Percentiles rank a stretch among this genome's conserved stretches.
Evolutionary conservation across 2,797 vertebrate species (phyloP).

Genomic region (Anniella stebbinsi): DNA sequence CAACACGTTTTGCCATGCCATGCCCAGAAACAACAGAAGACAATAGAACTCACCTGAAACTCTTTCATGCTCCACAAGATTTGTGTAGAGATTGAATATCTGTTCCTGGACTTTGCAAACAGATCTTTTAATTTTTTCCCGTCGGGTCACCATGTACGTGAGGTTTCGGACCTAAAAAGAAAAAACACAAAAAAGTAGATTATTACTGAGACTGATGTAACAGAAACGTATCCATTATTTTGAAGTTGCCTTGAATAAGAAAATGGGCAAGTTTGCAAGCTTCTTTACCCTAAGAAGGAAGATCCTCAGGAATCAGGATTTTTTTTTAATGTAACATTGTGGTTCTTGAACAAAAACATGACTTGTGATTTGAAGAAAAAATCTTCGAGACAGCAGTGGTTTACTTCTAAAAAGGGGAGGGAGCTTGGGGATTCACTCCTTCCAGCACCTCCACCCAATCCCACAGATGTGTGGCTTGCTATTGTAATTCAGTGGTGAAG

Average conservation of each 20-base stretch:
- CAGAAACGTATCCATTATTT: not conserved
- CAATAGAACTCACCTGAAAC: constrained; percentile 83
- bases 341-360: not conserved
- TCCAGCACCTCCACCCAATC: not conserved
- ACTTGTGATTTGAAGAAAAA: not conserved
- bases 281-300: not conserved
- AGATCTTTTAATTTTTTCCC: constrained; percentile 97
- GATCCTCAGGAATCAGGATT: not conserved
- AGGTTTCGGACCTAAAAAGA: constrained; percentile 91
- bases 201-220: constrained; percentile 4
- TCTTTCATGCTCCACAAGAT: constrained; percentile 89
- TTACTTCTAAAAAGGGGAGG: not conserved
- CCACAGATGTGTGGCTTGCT: not conserved
- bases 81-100: constrained; percentile 92
- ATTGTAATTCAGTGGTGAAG: not conserved
- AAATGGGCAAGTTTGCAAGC: not conserved
- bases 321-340: not conserved
- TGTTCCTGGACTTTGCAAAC: constrained; percentile 96
- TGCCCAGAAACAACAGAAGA: not conserved
- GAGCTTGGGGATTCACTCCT: not conserved
- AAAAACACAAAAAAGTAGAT: constrained; percentile 19
- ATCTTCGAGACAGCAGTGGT: not conserved
- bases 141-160: constrained; percentile 98
- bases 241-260: constrained; percentile 13
- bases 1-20: not conserved